Base-by-base conservation (phyloP, 2,888 invertebrate species). In the Adelognathus sp. region DNA sequence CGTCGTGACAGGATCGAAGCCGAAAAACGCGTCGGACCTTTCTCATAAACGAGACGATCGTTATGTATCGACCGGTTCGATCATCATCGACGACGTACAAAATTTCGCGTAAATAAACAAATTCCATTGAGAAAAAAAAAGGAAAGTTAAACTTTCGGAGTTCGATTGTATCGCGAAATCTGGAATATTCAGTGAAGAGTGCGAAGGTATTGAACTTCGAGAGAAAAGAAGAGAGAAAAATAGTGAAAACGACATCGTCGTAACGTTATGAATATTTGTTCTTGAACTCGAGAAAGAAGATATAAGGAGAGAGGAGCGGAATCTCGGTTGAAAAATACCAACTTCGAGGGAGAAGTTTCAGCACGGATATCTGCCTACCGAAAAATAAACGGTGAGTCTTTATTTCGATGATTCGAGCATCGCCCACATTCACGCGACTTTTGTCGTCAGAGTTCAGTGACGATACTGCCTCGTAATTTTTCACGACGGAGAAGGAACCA, bases 121-220 rank as follows among this genome's bases (percentile, higher is more conserved):
- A 14, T 27, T 39, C 14, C 6, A 27, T 50, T 16, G 36, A 36
- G 6, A 11, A 54, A 27, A 7, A 46, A 6, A 27, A 36, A 44
- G 9, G 18, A 27, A 52, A 39, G 56, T 33, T 1, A 56, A 46
- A 67, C 44, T 44, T 29, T 3, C 2, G 29, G 1, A 76, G 76
- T 80, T 80, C 41, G 39, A 33, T 46, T 50, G 3, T 16, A 52
- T 18, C 67, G 63, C 33, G 31, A 31, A 50, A 50, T 41, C 41
- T 24, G 39, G 39, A 71, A 75, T 80, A 71, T 77, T 31, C 41
- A 72, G 80, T 80, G 80, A 75, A 69, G 36, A 78, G 75, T 80
- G 80, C 61, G 36, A 9, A 1, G 4, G 52, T 3, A 52, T 33
- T 16, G 9, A 29, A 46, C 7, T 16, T 56, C 33, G 6, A 31